These are phyloP conservation scores for Chaenocephalus aceratus DNA, from an alignment of 2,113 vertebrate genomes.

Conservation along the genomic window DNA sequence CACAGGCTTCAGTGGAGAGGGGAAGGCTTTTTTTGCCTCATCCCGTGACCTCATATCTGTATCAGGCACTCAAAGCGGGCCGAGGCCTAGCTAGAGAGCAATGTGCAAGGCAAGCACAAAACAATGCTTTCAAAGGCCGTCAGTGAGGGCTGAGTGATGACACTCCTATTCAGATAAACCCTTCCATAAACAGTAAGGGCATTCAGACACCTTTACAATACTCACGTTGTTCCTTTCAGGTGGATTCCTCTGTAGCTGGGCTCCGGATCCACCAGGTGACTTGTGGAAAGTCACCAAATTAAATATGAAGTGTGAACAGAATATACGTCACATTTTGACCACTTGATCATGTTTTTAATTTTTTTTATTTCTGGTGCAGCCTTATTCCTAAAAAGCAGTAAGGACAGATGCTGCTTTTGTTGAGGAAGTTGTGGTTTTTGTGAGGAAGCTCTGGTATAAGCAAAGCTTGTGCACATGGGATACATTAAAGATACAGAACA, in stretches of 20 bases:
- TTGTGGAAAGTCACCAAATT: background rate
- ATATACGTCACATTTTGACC: too few species aligned
- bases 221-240: slow-evolving; percentile 15
- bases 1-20: slow-evolving; percentile 36
- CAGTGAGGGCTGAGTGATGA: slow-evolving; percentile 50
- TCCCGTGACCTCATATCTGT: slow-evolving; percentile 75
- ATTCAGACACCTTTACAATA: slow-evolving; percentile 40
- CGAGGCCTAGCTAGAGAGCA: slow-evolving; percentile 25
- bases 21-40: slow-evolving; percentile 24
- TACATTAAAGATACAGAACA: too few species aligned
- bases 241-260: background rate
- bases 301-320: background rate
- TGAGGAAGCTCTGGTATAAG: too few species aligned
- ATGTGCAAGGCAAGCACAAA: slow-evolving; percentile 60
- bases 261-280: background rate
- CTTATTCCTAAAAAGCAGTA: too few species aligned
- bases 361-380: too few species aligned
- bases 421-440: too few species aligned
- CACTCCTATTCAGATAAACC: slow-evolving; percentile 42
- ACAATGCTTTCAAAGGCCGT: slow-evolving; percentile 52
- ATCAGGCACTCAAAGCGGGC: slow-evolving; percentile 43
- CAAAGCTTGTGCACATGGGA: too few species aligned
- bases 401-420: too few species aligned
- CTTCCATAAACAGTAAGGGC: slow-evolving; percentile 20
- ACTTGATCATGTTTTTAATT: too few species aligned